Conservation (phyloP, 2,797 vertebrate genomes). For the Chiroxiphia lanceolata region DNA sequence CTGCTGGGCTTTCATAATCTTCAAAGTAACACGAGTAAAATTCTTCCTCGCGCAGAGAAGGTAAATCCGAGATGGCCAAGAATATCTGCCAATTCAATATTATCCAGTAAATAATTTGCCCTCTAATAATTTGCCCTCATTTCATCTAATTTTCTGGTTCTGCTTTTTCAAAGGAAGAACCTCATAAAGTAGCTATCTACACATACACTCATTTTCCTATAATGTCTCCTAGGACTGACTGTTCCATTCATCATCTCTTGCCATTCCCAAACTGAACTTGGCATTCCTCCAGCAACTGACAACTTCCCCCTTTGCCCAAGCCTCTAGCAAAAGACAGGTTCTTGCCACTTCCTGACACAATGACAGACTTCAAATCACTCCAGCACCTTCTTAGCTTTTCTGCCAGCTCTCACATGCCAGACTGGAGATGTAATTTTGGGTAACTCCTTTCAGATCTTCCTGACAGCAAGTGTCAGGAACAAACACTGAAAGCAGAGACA, state of each 20-base stretch:
- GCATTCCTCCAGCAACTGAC: background rate
- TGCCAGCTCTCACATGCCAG: background rate
- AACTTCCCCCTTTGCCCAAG: background rate
- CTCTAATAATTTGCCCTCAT: background rate
- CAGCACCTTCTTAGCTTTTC: background rate
- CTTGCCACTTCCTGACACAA: background rate
- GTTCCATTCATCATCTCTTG: background rate
- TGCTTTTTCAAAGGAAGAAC: background rate
- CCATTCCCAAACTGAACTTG: background rate
- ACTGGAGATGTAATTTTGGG: background rate
- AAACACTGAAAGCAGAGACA: background rate
- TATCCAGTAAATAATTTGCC: background rate
- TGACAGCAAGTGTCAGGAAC: background rate
- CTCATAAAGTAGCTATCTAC: background rate
- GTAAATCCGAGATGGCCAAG: constrained; percentile 86
- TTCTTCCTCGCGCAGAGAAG: constrained; percentile 81
- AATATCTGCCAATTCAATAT: constrained; percentile 81
- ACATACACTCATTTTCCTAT: background rate
- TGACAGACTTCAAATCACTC: background rate
- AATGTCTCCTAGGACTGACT: background rate
- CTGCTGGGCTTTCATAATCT: constrained; percentile 82
- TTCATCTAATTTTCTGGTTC: background rate
- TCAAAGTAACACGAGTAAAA: constrained; percentile 90
- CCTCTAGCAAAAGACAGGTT: background rate
- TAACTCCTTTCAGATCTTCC: background rate